Percentiles rank a stretch among this genome's conserved stretches.
Conservation (phyloP, 2,888 invertebrate species). For the Aleiodes leptofemur region DNA sequence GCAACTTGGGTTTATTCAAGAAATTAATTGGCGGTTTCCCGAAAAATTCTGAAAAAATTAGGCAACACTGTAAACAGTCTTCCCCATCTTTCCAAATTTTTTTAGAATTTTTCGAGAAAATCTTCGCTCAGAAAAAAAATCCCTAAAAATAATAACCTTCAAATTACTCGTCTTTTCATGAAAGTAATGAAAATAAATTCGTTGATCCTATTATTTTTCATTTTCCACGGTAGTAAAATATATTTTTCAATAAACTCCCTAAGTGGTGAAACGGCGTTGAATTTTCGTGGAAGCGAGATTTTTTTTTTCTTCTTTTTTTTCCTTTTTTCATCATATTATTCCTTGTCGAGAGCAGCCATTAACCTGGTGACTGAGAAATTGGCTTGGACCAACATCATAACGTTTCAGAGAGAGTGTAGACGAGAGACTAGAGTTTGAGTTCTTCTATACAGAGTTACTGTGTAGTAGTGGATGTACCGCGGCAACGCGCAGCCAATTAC, state of each 20-base stretch:
- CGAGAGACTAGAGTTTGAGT: constrained; percentile 53
- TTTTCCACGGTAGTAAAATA: no score
- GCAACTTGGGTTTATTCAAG: no score
- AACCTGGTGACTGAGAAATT: constrained; percentile 71
- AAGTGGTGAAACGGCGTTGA: neutral
- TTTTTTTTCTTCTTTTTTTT: constrained; percentile 1
- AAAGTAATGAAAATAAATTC: no score
- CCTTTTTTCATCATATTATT: constrained; percentile 26
- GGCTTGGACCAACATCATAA: constrained; percentile 67
- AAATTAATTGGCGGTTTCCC: no score
- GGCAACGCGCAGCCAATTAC: constrained; percentile 72
- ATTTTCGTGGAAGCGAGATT: constrained; percentile 6
- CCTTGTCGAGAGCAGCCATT: constrained; percentile 65
- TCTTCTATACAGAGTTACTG: constrained; percentile 46
- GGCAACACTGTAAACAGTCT: no score
- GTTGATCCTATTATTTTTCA: no score
- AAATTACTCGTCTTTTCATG: no score
- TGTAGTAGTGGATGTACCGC: constrained; percentile 60
- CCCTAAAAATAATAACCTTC: no score
- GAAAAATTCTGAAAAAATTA: no score
- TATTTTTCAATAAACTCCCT: neutral
- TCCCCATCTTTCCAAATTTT: no score
- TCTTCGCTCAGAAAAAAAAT: no score
- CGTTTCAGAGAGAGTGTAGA: constrained; percentile 59
- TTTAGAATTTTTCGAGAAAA: no score